These are phyloP conservation scores for Numenius phaeopus DNA, from an alignment of 2,797 vertebrate genomes.

Conservation along the genomic window DNA sequence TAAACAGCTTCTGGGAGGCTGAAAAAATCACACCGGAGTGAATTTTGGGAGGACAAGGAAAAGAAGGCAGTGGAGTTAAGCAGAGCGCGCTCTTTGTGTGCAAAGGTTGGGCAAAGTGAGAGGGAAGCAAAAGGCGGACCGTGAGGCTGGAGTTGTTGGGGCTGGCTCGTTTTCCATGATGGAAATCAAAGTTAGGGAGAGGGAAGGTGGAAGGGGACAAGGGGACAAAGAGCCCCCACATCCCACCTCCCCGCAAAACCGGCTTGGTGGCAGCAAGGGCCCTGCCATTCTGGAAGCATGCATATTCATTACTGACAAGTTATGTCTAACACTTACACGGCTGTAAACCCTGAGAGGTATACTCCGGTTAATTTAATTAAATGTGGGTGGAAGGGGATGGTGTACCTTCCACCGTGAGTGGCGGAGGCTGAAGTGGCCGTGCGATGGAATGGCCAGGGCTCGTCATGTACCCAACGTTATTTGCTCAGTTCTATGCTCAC, in stretches of 20 bases:
- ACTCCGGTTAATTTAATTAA: slow-evolving; percentile 47
- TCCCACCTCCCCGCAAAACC: background rate
- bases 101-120: slow-evolving; percentile 22
- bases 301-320: slow-evolving; percentile 32
- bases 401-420: rapidly evolving
- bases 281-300: slow-evolving; percentile 24
- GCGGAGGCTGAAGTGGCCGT: background rate
- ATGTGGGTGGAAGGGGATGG: background rate
- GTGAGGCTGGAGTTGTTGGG: background rate
- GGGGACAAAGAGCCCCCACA: background rate
- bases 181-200: slow-evolving; percentile 10
- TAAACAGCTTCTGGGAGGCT: slow-evolving; percentile 85
- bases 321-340: background rate
- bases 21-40: background rate
- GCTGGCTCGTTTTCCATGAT: background rate
- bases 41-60: slow-evolving; percentile 7
- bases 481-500: background rate
- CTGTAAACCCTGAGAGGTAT: slow-evolving; percentile 39
- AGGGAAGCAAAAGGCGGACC: background rate
- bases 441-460: background rate
- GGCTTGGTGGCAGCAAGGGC: background rate
- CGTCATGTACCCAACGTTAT: rapidly evolving
- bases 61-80: background rate
- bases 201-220: background rate
- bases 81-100: background rate